phyloP scores from a whole-genome alignment of 1,140 invertebrate genomes.

The Drosophila carrolli region DNA sequence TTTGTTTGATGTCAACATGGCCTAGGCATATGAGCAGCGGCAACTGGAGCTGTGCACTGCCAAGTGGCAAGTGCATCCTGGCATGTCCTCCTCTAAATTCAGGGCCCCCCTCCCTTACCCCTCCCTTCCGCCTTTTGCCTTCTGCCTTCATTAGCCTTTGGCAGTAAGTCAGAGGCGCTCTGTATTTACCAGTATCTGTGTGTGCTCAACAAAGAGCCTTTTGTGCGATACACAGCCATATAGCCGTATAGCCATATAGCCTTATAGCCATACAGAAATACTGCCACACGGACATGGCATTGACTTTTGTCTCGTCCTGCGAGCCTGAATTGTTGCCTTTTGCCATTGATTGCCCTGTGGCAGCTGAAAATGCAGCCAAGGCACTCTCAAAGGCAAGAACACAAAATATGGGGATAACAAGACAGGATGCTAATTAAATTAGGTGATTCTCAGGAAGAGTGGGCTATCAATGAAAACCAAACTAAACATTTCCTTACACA shows the following conservation, averaged over 20 bases:
- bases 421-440: constrained; percentile 13
- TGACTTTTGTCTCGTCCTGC: constrained; percentile 65
- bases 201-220: constrained; percentile 67
- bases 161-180: constrained; percentile 74
- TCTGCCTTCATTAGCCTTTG: constrained; percentile 77
- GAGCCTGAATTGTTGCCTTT: constrained; percentile 39
- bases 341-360: constrained; percentile 48
- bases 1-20: constrained; percentile 77
- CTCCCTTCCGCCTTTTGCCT: constrained; percentile 15
- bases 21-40: constrained; percentile 60
- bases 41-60: constrained; percentile 48
- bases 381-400: constrained; percentile 1
- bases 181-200: constrained; percentile 23
- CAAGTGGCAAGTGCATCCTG: constrained; percentile 70
- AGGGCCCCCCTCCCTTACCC: neutral
- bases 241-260: constrained; percentile 1
- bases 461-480: neutral
- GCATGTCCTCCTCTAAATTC: constrained; percentile 43
- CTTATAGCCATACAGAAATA: constrained; percentile 2
- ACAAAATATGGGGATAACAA: neutral
- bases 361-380: constrained; percentile 22
- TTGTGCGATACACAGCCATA: constrained; percentile 32
- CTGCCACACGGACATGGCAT: constrained; percentile 57
- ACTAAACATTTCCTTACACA: no score
- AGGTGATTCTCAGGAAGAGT: neutral